Percentiles rank a stretch among this genome's conserved stretches.
phyloP scores from a whole-genome alignment of 2,113 vertebrate genomes.

The Pardalotus punctatus region DNA sequence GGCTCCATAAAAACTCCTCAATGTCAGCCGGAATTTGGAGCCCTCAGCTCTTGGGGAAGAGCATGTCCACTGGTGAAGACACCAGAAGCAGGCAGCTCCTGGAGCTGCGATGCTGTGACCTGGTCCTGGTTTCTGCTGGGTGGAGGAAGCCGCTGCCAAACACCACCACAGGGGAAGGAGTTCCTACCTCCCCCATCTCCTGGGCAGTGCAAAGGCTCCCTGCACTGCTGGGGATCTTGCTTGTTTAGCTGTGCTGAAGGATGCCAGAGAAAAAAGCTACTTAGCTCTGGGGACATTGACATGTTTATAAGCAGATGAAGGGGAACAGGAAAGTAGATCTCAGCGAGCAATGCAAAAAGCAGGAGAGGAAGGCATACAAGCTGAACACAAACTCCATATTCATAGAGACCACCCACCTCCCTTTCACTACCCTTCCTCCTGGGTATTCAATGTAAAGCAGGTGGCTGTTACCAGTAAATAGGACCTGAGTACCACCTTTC shows the following conservation, averaged over 20 bases:
- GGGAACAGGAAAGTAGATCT: background rate
- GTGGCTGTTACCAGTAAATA: background rate
- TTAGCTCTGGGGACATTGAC: background rate
- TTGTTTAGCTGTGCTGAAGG: background rate
- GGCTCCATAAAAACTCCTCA: background rate
- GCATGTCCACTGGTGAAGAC: fast-evolving
- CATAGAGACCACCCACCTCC: background rate
- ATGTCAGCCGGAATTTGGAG: background rate
- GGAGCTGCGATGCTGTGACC: fast-evolving
- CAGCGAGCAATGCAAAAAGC: background rate
- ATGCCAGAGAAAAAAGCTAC: background rate
- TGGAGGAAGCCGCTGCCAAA: background rate
- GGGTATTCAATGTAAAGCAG: background rate
- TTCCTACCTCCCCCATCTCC: background rate
- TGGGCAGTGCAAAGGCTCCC: background rate
- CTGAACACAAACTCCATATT: background rate
- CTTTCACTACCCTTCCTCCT: background rate
- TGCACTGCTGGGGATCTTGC: background rate
- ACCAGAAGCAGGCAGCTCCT: background rate
- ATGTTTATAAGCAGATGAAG: background rate
- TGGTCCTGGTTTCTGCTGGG: background rate
- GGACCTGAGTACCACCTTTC: background rate
- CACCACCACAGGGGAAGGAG: background rate
- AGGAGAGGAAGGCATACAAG: background rate
- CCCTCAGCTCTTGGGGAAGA: background rate